Evolutionary conservation across 2,888 invertebrate species (phyloP), one percentile per base, ranked within the genome.

Genomic region (Hemicrepidius hirtus): DNA sequence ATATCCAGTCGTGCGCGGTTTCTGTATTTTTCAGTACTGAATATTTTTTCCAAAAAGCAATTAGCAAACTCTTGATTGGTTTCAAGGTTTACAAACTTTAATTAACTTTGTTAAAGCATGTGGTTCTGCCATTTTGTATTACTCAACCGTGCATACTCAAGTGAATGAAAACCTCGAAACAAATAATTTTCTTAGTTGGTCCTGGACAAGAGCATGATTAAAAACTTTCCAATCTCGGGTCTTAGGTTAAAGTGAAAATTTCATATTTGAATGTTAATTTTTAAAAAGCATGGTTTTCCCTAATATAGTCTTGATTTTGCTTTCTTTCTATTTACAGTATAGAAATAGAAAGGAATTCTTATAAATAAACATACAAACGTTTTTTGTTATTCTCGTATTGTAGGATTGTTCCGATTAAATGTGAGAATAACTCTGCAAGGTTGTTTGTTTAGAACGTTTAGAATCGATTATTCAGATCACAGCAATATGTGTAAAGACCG

Each of bases 21-120:
- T 13, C 37, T 35, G 21, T 57, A 24, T 50, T 50, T 32, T 28
- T 50, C 50, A 1, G 50, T 24, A 10, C 21, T 18, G 10, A 57
- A 20, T 57, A 55, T 55, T 57, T 57, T 57, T 37, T 57, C 37
- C 37, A 57, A 57, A 57, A 37, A 28, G 13, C 24, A 63, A 63
- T 63, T 63, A 63, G 32, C n/a, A 49, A 24, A 16, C 18, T 28
- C 24, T 35, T 64, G 53, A 64, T 64, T 49, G 37, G 53, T 64
- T 53, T 64, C 64, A 64, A 64, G 64, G 64, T 21, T 64, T 64
- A 18, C 37, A 20, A 57, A 57, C 21, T 50, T 32, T 24, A 44
- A 62, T 62, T 62, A 62, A 62, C 46, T 62, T 18, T 4, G 28
- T 16, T 62, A 13, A 57, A 44, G 16, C 44, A 28, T 41, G 32